Evolutionary conservation across 1,140 invertebrate species (phyloP).

Genomic region (Drosophila busckii): DNA sequence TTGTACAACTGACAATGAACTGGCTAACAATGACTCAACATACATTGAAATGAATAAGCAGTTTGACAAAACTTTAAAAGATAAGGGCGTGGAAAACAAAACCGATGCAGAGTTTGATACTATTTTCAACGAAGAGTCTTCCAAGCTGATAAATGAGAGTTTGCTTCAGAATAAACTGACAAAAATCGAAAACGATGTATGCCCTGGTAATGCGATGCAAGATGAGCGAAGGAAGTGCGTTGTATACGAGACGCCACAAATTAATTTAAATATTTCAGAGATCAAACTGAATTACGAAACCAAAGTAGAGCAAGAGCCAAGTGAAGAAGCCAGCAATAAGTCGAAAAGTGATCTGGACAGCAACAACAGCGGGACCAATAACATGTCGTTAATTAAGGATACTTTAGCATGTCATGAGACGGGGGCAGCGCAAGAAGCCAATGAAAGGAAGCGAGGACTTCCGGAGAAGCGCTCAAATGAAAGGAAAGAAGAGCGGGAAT

Average conservation of each 20-base stretch:
- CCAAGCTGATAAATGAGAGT: slow-evolving; percentile 28
- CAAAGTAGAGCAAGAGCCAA: slow-evolving; percentile 23
- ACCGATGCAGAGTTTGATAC: slow-evolving; percentile 20
- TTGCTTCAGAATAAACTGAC: background rate
- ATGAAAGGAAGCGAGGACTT: slow-evolving; percentile 48
- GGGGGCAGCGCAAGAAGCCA: slow-evolving; percentile 1
- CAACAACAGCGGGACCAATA: background rate
- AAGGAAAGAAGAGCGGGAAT: slow-evolving; percentile 16
- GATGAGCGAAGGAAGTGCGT: slow-evolving; percentile 35
- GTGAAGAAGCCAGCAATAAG: slow-evolving; percentile 35
- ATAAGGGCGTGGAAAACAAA: slow-evolving; percentile 12
- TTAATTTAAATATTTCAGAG: slow-evolving; percentile 66
- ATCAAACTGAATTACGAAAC: slow-evolving; percentile 62
- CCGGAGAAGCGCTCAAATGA: slow-evolving; percentile 29
- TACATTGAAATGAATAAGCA: slow-evolving; percentile 1
- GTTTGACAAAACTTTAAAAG: slow-evolving; percentile 19
- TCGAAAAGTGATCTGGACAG: slow-evolving; percentile 13
- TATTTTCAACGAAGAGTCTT: slow-evolving; percentile 27
- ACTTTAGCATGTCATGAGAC: slow-evolving; percentile 39
- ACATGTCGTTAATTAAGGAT: slow-evolving; percentile 38
- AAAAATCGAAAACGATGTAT: slow-evolving; percentile 9
- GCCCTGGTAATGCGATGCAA: slow-evolving; percentile 16
- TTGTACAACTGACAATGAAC: no score
- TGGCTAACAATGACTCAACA: no score
- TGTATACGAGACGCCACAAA: slow-evolving; percentile 64